These are phyloP conservation scores for Carposina sasakii DNA, from an alignment of 1,140 invertebrate genomes.

Conservation along the genomic window DNA sequence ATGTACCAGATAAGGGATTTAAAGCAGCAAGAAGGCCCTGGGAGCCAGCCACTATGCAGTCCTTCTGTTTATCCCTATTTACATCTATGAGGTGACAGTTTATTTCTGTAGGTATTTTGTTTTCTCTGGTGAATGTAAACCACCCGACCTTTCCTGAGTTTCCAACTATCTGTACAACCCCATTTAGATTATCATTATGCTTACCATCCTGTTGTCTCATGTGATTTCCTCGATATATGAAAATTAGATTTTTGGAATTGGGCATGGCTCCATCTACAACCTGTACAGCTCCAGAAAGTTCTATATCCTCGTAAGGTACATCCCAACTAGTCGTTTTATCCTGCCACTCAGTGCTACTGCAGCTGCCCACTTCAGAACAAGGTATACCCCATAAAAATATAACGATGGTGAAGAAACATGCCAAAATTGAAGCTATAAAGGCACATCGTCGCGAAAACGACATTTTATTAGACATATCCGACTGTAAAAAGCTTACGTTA, in stretches of 20 bases:
- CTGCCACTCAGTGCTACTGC: constrained; percentile 68
- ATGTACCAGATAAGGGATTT: constrained; percentile 78
- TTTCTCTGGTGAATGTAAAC: constrained; percentile 76
- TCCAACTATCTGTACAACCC: constrained; percentile 76
- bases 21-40: constrained; percentile 79
- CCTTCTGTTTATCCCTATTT: constrained; percentile 78
- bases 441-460: constrained; percentile 76
- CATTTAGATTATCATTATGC: constrained; percentile 71
- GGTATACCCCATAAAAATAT: constrained; percentile 84
- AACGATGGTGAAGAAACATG: constrained; percentile 80
- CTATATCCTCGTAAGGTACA: constrained; percentile 79
- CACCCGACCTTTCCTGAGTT: constrained; percentile 76
- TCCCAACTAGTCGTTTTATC: constrained; percentile 79
- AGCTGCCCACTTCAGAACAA: constrained; percentile 78
- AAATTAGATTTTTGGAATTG: constrained; percentile 78
- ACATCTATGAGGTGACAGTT: constrained; percentile 82
- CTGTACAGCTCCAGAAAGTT: constrained; percentile 81
- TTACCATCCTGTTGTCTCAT: constrained; percentile 72
- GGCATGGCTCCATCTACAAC: constrained; percentile 76
- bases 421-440: constrained; percentile 78
- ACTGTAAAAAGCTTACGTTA: constrained; percentile 73
- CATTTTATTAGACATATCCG: constrained; percentile 72
- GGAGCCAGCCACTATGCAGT: constrained; percentile 81
- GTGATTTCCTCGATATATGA: constrained; percentile 78
- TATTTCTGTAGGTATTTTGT: constrained; percentile 77